Evolutionary conservation across 2,888 invertebrate genomes (phyloP).

Genomic region (Smittia aterrima): DNA sequence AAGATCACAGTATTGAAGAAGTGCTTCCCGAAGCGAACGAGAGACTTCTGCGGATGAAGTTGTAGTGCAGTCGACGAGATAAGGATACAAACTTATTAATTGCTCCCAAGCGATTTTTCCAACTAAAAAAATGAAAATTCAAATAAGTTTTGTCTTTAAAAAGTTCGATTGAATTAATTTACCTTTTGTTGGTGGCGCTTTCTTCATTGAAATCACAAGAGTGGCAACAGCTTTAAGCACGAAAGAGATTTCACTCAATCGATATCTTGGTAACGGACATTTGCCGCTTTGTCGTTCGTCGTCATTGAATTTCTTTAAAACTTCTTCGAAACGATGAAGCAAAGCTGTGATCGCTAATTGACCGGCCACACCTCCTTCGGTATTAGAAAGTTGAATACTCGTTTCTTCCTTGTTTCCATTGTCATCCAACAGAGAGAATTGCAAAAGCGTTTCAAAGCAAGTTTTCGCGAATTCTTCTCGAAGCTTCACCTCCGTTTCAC

Average conservation of each 20-base stretch:
- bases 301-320: conserved; percentile 81
- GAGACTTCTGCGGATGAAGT: conserved; percentile 78
- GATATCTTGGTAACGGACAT: conserved; percentile 82
- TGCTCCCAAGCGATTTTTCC: conserved; percentile 91
- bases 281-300: conserved; percentile 81
- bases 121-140: conserved; percentile 58
- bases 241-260: conserved; percentile 93
- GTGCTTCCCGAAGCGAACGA: conserved; percentile 75
- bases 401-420: conserved; percentile 54
- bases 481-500: conserved; percentile 76
- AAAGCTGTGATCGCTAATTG: conserved; percentile 88
- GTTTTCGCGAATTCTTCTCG: conserved; percentile 95
- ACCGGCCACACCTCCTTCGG: conserved; percentile 64
- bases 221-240: conserved; percentile 93
- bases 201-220: conserved; percentile 86
- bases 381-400: conserved; percentile 44
- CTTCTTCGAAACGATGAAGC: conserved; percentile 88
- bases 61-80: conserved; percentile 81
- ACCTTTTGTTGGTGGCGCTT: conserved; percentile 84
- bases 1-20: conserved; percentile 83
- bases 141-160: conserved; percentile 14
- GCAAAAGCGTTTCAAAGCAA: conserved; percentile 92
- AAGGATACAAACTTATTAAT: conserved; percentile 85
- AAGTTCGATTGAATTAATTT: conserved; percentile 44
- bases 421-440: conserved; percentile 85